These are phyloP conservation scores for Nymphalis c-album DNA, from an alignment of 2,888 invertebrate genomes.

Conservation along the genomic window DNA sequence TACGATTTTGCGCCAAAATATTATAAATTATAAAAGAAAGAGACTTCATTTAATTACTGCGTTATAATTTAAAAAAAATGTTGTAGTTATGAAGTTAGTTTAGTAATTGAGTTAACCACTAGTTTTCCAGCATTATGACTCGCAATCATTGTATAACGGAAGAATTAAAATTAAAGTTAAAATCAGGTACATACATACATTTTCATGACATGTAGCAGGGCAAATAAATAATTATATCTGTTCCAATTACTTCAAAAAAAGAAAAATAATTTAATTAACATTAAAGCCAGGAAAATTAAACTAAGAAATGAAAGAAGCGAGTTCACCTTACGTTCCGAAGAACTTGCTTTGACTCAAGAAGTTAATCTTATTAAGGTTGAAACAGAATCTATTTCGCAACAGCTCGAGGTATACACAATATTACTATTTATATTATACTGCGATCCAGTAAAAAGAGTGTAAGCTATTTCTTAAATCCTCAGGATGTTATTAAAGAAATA, in stretches of 20 bases:
- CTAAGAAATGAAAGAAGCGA: slow-evolving; percentile 50
- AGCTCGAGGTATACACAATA: slow-evolving; percentile 53
- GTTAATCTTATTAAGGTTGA: slow-evolving; percentile 50
- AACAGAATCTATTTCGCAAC: slow-evolving; percentile 50
- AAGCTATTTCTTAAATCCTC: not conserved
- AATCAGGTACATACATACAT: slow-evolving; percentile 40
- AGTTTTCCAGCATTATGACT: slow-evolving; percentile 6
- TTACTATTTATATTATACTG: too few species aligned
- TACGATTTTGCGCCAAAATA: too few species aligned
- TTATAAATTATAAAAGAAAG: too few species aligned
- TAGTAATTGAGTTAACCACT: too few species aligned
- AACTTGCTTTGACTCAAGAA: slow-evolving; percentile 53
- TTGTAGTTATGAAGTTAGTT: too few species aligned
- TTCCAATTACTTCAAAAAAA: not conserved
- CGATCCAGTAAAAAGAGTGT: not conserved
- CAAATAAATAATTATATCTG: slow-evolving; percentile 25
- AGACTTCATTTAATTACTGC: too few species aligned
- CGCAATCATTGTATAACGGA: slow-evolving; percentile 17
- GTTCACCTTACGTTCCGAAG: slow-evolving; percentile 50
- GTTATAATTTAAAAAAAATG: too few species aligned
- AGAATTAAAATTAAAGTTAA: slow-evolving; percentile 39
- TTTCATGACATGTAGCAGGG: slow-evolving; percentile 1
- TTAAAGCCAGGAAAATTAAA: slow-evolving; percentile 51
- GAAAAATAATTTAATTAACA: too few species aligned
- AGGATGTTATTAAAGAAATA: slow-evolving; percentile 58